Evolutionary conservation across 2,888 invertebrate species (phyloP), one percentile per base, ranked within the genome.

Genomic region (Stictocephala bisonia): DNA sequence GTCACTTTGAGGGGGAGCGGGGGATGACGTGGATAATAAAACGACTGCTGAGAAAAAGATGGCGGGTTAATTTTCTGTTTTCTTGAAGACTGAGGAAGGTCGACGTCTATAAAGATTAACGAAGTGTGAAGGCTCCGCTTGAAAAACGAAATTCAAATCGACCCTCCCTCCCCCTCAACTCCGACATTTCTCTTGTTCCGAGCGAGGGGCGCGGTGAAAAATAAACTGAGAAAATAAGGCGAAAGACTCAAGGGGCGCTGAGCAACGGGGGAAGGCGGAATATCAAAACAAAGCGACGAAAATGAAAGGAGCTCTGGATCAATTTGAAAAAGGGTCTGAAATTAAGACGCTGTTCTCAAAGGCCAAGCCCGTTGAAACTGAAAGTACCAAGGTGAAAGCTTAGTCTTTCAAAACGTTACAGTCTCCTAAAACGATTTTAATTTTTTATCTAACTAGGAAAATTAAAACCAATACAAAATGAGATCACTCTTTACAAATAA

Each of bases 21-120:
- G 76, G 77, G 71, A 69, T 27, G 35, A 26, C 67, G 71, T 73
- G 69, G 73, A 75, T 73, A 78, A 74, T 74, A 76, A 74, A 75
- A 76, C 73, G 75, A 75, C 71, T 64, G 70, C 64, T 26, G 51
- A 71, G 50, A 58, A 75, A 60, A 73, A 75, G 71, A 70, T 64
- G 64, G 72, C 24, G 66, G 71, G 71, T 64, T 64, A 60, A 71
- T 64, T 64, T 71, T 71, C 72, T 67, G 41, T 68, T 72, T 72
- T 68, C 58, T 51, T 67, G 64, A 64, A 44, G 44, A 48, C 13
- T 24, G 66, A 31, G 50, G 31, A 41, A 71, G 58, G 71, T 31
- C 64, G 72, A 66, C 64, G 40, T 72, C 72, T 72, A 72, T 66
- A 64, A 66, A 66, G 72, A 51, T 51, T 72, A 64, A 64, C 72